These are phyloP conservation scores for Lithosia quadra DNA, from an alignment of 2,888 invertebrate species.

Conservation along the genomic window DNA sequence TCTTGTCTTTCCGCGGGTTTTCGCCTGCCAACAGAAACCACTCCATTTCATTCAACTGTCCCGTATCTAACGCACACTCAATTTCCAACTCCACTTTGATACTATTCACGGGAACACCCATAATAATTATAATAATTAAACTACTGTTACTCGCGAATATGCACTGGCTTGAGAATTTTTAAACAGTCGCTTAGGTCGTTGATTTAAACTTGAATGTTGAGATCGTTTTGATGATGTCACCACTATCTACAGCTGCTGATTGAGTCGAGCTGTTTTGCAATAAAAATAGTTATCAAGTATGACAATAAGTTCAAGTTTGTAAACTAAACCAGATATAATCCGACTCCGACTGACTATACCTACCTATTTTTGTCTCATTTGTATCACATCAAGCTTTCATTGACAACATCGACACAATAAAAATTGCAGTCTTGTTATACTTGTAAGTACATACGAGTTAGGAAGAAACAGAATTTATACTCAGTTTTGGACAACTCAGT, in stretches of 20 bases:
- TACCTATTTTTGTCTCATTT: no score
- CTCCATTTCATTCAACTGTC: conserved; percentile 69
- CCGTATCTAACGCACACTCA: conserved; percentile 69
- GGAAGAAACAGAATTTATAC: no score
- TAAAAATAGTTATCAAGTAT: conserved; percentile 58
- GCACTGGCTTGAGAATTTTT: background rate
- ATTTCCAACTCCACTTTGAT: conserved; percentile 73
- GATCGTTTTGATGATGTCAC: conserved; percentile 64
- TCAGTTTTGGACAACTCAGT: no score
- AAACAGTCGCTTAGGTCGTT: conserved; percentile 36
- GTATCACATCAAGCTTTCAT: no score
- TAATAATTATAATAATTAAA: conserved; percentile 4
- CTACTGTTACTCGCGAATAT: background rate
- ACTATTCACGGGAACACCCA: conserved; percentile 31
- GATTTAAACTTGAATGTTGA: conserved; percentile 44
- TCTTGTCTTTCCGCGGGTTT: conserved; percentile 72
- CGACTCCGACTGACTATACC: background rate
- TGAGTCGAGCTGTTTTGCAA: conserved; percentile 42
- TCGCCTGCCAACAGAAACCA: conserved; percentile 80
- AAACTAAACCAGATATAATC: background rate
- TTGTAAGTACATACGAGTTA: no score
- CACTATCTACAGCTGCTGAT: conserved; percentile 56
- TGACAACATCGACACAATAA: no score
- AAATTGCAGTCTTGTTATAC: no score
- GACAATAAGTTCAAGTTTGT: conserved; percentile 58